A percentile compares a stretch with the other conserved stretches of the same genome.
Evolutionary conservation across 1,140 invertebrate genomes (phyloP).

Genomic region (Aphis gossypii): DNA sequence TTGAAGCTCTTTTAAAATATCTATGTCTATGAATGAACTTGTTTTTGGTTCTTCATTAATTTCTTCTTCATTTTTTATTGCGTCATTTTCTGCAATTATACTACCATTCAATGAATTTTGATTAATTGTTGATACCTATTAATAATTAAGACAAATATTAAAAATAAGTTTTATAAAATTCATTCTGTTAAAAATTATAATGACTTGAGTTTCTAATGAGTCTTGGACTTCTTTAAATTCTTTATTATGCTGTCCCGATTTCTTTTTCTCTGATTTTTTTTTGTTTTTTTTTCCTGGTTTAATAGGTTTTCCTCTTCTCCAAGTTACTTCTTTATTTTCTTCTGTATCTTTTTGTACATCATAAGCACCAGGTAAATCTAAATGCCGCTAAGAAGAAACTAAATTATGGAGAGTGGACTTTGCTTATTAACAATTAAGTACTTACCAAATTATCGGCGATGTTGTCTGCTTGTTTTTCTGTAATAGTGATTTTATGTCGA

Average conservation of each 20-base stretch:
- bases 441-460: slow-evolving; percentile 50
- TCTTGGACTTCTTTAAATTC: slow-evolving; percentile 62
- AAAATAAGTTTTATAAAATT: neutral
- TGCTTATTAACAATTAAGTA: neutral
- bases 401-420: neutral
- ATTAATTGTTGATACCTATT: slow-evolving; percentile 34
- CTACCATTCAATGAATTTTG: slow-evolving; percentile 30
- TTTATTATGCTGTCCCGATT: slow-evolving; percentile 64
- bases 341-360: slow-evolving; percentile 37
- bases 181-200: neutral
- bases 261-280: slow-evolving; percentile 65
- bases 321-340: slow-evolving; percentile 38
- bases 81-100: neutral
- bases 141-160: neutral
- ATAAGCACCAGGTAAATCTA: slow-evolving; percentile 26
- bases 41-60: neutral
- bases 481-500: slow-evolving; percentile 22
- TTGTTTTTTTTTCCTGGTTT: slow-evolving; percentile 64
- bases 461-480: slow-evolving; percentile 51
- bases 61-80: neutral
- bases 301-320: slow-evolving; percentile 60
- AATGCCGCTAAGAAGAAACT: slow-evolving; percentile 17
- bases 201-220: slow-evolving; percentile 68
- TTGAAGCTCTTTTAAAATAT: slow-evolving; percentile 72
- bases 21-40: slow-evolving; percentile 68